phyloP scores from a whole-genome alignment of 2,888 invertebrate species.

The Microctonus brassicae region DNA sequence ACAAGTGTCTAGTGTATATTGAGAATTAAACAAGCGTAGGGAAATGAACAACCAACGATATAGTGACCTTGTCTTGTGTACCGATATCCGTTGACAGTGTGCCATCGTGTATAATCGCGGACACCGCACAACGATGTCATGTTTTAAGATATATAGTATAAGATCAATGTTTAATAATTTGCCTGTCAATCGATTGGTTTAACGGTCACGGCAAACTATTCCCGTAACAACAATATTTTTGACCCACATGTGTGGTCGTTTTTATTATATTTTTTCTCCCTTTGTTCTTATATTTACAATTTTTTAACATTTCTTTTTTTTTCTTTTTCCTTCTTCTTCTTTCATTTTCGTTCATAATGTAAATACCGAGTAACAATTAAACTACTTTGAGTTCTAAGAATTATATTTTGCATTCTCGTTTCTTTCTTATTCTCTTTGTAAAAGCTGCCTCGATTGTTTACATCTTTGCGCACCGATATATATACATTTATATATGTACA shows the following conservation, averaged over 20 bases:
- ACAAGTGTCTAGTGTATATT: slow-evolving; percentile 25
- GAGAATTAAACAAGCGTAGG: slow-evolving; percentile 25
- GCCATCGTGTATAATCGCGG: slow-evolving; percentile 17
- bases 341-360: no score
- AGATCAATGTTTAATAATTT: slow-evolving; percentile 54
- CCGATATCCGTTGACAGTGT: slow-evolving; percentile 2
- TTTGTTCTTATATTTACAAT: not conserved
- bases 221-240: slow-evolving; percentile 51
- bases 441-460: no score
- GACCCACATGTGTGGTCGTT: slow-evolving; percentile 34
- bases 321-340: no score
- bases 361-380: not conserved
- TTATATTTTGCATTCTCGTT: no score
- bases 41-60: slow-evolving; percentile 23
- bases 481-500: no score
- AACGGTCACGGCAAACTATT: slow-evolving; percentile 58
- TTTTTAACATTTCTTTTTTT: not conserved
- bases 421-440: no score
- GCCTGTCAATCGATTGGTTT: slow-evolving; percentile 53
- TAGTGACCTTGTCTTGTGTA: slow-evolving; percentile 45
- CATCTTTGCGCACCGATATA: no score
- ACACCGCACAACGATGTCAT: slow-evolving; percentile 11
- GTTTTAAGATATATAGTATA: slow-evolving; percentile 28
- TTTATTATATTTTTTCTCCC: slow-evolving; percentile 13
- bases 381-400: not conserved